Conservation (phyloP, 2,797 vertebrate genomes). For the Pipistrellus nathusii region DNA sequence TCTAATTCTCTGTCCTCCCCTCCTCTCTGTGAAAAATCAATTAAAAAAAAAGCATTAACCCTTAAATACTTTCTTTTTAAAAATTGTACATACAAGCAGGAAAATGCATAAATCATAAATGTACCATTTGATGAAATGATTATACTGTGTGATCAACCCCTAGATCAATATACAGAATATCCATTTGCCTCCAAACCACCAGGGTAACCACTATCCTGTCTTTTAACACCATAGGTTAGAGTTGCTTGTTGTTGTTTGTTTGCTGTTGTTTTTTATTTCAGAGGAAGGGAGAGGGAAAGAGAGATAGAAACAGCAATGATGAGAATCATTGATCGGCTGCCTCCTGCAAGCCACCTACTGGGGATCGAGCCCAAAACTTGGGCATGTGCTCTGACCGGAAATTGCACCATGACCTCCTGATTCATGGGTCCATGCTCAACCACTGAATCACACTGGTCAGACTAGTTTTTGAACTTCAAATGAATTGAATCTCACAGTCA, state of each 20-base stretch:
- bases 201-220: not conserved
- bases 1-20: too few relatives aligned
- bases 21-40: too few relatives aligned
- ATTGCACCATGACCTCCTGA: too few relatives aligned
- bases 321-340: too few relatives aligned
- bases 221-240: not conserved
- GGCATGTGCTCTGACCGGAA: too few relatives aligned
- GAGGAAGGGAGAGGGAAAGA: too few relatives aligned
- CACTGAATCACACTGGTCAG: too few relatives aligned
- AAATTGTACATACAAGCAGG: not conserved
- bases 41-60: not conserved
- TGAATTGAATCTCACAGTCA: conserved; percentile 3
- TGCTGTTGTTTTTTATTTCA: too few relatives aligned
- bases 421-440: too few relatives aligned
- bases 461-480: conserved; percentile 10
- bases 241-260: not conserved
- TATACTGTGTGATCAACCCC: not conserved
- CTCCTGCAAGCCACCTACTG: too few relatives aligned
- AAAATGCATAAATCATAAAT: conserved; percentile 18
- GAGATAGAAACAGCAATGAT: too few relatives aligned
- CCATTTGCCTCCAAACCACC: not conserved
- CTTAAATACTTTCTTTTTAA: not conserved
- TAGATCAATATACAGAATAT: not conserved
- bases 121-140: not conserved
- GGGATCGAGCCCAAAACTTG: too few relatives aligned